Evolutionary conservation across 2,888 invertebrate genomes (phyloP), one percentile per base, ranked within the genome.

Genomic region (Drosophila monieri): DNA sequence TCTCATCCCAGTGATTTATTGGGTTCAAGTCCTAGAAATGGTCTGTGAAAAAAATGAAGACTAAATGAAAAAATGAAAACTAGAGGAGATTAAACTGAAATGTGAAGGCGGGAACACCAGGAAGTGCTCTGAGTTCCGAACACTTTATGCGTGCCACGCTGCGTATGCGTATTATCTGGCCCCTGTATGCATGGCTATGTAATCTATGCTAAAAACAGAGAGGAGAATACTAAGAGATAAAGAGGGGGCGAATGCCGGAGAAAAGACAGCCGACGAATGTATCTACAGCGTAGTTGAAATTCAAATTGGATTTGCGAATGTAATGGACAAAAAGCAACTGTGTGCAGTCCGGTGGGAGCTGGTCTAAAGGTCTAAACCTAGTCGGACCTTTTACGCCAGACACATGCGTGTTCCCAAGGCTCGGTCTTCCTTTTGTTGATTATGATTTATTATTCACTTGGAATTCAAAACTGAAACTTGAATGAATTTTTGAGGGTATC

Each of bases 1-100:
- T 14, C 66, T 51, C 64, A 57, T 27, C 21, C 59, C 39, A 51
- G 65, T 74, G 80, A 83, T 80, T 83, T 77, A 80, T 83, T 60
- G 55, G 59, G 80, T 67, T 65, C 59, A 71, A 71, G 73, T 64
- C 55, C 52, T 21, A 51, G 51, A 61, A 62, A 55, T 14, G 27
- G 39, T 43, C 35, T 35, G 37, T n/a, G 27, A 8, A 18, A 41
- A 51, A 39, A 8, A 32, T 10, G 1, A 2, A 48, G 14, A 15
- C n/a, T n/a, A n/a, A n/a, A n/a, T n/a, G n/a, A n/a, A n/a, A n/a
- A n/a, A n/a, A n/a, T n/a, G n/a, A 15, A 9, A n/a, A 30, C 30
- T 15, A 18, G 41, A 8, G 12, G n/a, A 52, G 43, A 62, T 53
- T 62, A 48, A 64, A 35, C 56, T 73, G 51, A 77, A 62, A 52